Conservation (phyloP, 2,113 vertebrate genomes). For the Podarcis raffonei region DNA sequence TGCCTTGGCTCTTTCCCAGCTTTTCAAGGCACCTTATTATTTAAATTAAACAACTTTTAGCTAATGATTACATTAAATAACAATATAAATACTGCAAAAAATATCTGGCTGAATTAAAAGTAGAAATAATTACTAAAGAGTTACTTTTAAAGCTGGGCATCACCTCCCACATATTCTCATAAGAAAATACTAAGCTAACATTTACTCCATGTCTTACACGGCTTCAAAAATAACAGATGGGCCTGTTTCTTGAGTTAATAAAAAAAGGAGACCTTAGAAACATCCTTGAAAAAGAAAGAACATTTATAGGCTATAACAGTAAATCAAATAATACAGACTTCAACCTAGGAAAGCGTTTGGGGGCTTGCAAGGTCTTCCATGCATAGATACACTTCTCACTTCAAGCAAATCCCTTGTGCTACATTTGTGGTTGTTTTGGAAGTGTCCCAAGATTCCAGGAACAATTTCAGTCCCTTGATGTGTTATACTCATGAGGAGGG, state of each 20-base stretch:
- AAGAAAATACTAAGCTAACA: not conserved
- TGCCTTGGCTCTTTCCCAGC: conserved; percentile 38
- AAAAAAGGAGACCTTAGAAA: not conserved
- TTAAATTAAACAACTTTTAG: conserved; percentile 55
- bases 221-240: not conserved
- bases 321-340: not conserved
- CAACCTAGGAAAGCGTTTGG: not conserved
- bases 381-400: not conserved
- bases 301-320: not conserved
- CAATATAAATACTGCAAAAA: conserved; percentile 3
- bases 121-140: conserved; percentile 7
- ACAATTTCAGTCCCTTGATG: not conserved
- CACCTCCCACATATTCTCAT: not conserved
- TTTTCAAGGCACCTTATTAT: conserved; percentile 31
- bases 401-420: not conserved
- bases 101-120: conserved; percentile 20
- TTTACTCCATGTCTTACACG: not conserved
- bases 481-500: not conserved
- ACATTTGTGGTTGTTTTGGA: not conserved
- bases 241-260: not conserved
- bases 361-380: not conserved
- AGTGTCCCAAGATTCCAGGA: not conserved
- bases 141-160: not conserved
- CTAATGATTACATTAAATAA: conserved; percentile 48
- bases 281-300: not conserved